These are phyloP conservation scores for Cataglyphis hispanica DNA, from an alignment of 1,140 invertebrate genomes.

Conservation along the genomic window DNA sequence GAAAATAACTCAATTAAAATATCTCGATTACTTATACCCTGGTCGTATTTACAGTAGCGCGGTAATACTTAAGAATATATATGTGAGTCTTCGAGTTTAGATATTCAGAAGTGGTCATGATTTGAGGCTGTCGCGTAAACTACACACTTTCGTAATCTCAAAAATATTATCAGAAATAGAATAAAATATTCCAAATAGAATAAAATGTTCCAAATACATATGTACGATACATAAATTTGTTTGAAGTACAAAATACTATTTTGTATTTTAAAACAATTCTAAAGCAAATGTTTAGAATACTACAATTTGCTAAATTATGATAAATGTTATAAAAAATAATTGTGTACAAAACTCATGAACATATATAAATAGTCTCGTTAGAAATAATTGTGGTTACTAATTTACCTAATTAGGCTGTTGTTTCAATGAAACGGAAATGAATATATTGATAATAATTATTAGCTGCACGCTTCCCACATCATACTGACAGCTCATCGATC, in stretches of 20 bases:
- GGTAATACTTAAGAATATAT: slow-evolving; percentile 66
- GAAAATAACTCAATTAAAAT: slow-evolving; percentile 65
- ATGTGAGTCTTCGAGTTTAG: slow-evolving; percentile 54
- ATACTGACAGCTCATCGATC: slow-evolving; percentile 25
- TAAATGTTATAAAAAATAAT: slow-evolving; percentile 45
- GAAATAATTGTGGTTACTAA: slow-evolving; percentile 1
- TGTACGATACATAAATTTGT: not conserved
- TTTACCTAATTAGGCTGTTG: slow-evolving; percentile 50
- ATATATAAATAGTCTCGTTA: not conserved
- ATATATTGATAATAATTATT: slow-evolving; percentile 39
- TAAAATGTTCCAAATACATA: slow-evolving; percentile 19
- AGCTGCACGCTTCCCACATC: slow-evolving; percentile 39
- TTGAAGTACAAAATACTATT: slow-evolving; percentile 18
- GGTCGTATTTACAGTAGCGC: slow-evolving; percentile 82
- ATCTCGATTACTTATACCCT: slow-evolving; percentile 80
- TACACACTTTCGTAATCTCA: slow-evolving; percentile 19
- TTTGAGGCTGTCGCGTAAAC: slow-evolving; percentile 66
- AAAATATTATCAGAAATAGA: slow-evolving; percentile 25
- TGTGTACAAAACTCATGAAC: slow-evolving; percentile 19
- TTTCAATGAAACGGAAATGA: slow-evolving; percentile 39
- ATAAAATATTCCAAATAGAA: slow-evolving; percentile 26
- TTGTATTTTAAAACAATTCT: not conserved
- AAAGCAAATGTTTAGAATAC: slow-evolving; percentile 29
- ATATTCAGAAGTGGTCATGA: slow-evolving; percentile 66
- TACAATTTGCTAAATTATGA: slow-evolving; percentile 26